Evolutionary conservation across 2,888 invertebrate genomes (phyloP).

Genomic region (Acheta domesticus): DNA sequence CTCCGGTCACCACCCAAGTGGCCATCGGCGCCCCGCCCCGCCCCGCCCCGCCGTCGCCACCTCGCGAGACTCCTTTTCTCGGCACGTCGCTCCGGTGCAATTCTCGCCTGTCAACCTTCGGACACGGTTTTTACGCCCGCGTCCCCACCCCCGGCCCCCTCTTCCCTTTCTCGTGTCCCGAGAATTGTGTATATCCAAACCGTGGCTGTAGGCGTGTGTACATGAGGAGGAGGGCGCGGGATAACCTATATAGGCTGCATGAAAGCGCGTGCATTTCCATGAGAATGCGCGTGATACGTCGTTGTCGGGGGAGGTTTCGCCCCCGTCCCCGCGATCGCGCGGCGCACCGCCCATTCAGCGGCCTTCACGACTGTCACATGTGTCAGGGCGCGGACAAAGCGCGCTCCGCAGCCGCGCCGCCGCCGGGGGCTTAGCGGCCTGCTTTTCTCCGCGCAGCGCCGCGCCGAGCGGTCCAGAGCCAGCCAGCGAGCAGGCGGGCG

Average conservation of each 20-base stretch:
- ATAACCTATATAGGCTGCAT: neutral
- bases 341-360: neutral
- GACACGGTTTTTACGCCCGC: neutral
- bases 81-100: neutral
- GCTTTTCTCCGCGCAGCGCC: neutral
- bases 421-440: neutral
- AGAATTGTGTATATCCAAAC: neutral
- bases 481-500: too few species aligned
- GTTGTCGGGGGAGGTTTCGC: neutral
- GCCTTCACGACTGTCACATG: neutral
- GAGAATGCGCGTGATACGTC: neutral
- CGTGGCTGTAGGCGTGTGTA: neutral
- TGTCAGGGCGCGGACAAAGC: neutral
- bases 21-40: neutral
- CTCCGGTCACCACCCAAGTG: too few species aligned
- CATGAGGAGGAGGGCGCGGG: neutral
- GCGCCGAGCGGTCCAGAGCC: neutral
- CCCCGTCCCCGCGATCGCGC: neutral
- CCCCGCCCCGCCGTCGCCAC: neutral
- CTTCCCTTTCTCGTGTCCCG: neutral
- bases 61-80: neutral
- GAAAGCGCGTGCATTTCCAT: neutral
- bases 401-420: neutral
- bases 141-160: neutral
- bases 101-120: slow-evolving; percentile 22